Evolutionary conservation across 2,113 vertebrate species (phyloP).

Genomic region (Dicaeum eximium): DNA sequence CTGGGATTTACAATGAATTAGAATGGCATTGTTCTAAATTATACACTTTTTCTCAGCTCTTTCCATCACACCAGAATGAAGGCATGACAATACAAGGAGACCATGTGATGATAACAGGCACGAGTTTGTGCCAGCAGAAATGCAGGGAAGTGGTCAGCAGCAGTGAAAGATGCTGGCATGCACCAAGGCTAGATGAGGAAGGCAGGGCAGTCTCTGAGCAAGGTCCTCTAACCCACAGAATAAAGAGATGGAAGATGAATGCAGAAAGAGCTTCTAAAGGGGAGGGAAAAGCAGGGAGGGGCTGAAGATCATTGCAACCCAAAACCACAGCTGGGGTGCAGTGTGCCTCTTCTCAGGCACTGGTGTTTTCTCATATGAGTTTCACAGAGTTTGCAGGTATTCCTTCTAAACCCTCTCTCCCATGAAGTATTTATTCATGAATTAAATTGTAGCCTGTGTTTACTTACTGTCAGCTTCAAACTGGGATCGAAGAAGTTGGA

Average conservation of each 20-base stretch:
- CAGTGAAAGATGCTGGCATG: neutral
- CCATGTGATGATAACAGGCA: neutral
- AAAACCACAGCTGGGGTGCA: neutral
- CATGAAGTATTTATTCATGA: neutral
- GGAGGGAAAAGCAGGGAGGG: neutral
- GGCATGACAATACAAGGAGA: neutral
- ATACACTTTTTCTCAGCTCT: neutral
- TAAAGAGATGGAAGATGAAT: neutral
- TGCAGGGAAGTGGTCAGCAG: neutral
- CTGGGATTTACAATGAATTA: neutral
- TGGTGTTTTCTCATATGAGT: neutral
- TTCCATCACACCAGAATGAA: neutral
- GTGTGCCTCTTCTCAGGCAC: neutral
- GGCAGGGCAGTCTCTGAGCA: neutral
- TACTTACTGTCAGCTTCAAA: constrained; percentile 65
- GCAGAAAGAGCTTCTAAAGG: neutral
- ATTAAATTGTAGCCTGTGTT: neutral
- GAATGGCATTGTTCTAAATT: neutral
- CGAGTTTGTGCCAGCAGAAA: neutral
- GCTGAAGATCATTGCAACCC: neutral
- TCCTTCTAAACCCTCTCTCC: neutral
- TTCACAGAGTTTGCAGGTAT: neutral
- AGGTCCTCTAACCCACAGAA: neutral
- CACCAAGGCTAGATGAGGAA: neutral
- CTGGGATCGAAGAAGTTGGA: constrained; percentile 46